Evolutionary conservation across 2,113 vertebrate species (phyloP), one percentile per base, ranked within the genome.

Genomic region (Gorsachius goisagi): DNA sequence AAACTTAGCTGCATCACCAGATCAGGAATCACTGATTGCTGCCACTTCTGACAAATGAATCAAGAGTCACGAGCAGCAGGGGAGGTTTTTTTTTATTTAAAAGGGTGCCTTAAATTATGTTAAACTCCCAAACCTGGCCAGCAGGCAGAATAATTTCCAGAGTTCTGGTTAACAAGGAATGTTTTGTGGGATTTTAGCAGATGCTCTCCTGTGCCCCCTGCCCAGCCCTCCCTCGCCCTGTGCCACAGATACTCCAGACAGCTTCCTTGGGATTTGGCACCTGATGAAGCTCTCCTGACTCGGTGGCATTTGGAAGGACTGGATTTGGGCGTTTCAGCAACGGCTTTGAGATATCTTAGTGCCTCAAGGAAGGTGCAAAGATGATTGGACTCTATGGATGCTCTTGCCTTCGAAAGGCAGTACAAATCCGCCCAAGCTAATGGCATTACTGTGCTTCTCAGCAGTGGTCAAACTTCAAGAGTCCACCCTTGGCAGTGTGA

Each of bases 71-170:
- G 60, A 96, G 81, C 69, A 60, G 67, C 26, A 75, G 73, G 79
- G 81, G 95, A 93, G 90, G 27, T 35, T 75, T 81, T 67, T 64
- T 32, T 67, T 64, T 32, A 67, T 77, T 64, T 85, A 47, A 68
- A 67, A 78, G 94, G 76, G 44, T 84, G 89, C 90, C 84, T 93
- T 93, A 90, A 89, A 94, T 96, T 72, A 95, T 63, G 41, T 85
- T 69, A n/a, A 60, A 79, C 94, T 95, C 87, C 76, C 71, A 95
- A 95, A 94, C 98, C 98, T 97, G 98, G 81, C 98, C 97, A 96
- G 98, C 98, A 98, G 98, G 98, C 49, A 90, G 87, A 68, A 33
- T 58, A 85, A 73, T 58, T 88, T 96, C 94, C 92, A 95, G 95
- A 94, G 77, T 86, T 92, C 94, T 86, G 74, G 88, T 84, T 95